Evolutionary conservation across 2,113 vertebrate species (phyloP), one percentile per base, ranked within the genome.

Genomic region (Formicarius rufipectus): DNA sequence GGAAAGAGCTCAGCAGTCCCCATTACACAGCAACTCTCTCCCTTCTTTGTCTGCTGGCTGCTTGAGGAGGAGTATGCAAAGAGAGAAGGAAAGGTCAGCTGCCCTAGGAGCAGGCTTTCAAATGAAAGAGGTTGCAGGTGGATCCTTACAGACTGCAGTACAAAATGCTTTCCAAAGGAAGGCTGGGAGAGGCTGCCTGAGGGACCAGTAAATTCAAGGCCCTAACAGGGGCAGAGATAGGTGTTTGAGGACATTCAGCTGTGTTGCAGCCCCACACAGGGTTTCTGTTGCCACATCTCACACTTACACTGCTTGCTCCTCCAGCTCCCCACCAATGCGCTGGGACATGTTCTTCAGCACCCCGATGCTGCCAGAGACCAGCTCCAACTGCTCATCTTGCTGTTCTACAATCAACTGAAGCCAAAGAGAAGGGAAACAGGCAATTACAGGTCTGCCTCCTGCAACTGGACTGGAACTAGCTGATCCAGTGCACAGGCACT

Each of bases 311-410:
- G 99, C 98, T 96, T 99, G 99, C 31, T 99, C 99, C 47, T 99
- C 99, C 97, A 99, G 97, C 97, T 99, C 99, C 96, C 99, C 98
- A 5, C 99, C 99, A 14, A 99, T 99, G 93, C 99, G 98, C 96
- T 99, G 99, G 14, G 99, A 99, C 99, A 99, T 99, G 98, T 99
- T 99, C 98, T 99, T 99, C 95, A 99, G 97, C 89, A 99, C 99
- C 27, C 99, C 99, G 1, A 99, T 99, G 89, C 99, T 99, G 97
- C 99, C 99, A 30, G 99, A 99, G 93, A 99, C 99, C 87, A 99
- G 98, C 97, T 99, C 99, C 98, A 99, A 97, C 97, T 99, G 99
- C 89, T 99, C 99, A 77, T 99, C 99, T 97, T 99, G 99, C 97
- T 99, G 98, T 45, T 99, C 99, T 37, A 98, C 98, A 2, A 99